Base-by-base conservation (phyloP, 2,113 vertebrate genomes). In the Antennarius striatus region DNA sequence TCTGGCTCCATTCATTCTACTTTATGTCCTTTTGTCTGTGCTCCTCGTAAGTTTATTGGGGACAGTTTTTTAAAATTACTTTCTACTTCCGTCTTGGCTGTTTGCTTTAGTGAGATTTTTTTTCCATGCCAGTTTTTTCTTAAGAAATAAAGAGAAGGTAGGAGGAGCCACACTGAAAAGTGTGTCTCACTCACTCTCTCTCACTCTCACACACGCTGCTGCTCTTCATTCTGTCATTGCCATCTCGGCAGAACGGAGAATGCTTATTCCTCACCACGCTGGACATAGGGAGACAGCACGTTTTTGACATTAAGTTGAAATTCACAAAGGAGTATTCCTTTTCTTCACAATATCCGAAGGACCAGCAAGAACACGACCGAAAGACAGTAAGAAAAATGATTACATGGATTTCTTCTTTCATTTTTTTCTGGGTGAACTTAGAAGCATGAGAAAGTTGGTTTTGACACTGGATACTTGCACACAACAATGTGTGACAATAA, bases 191-290 rank as follows among this genome's bases (percentile, higher is more conserved):
- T 86, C 79, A 78, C 79, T 82, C 80, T 73, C 82, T 68, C 71
- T 62, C 88, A 65, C 81, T 58, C 88, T 63, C 83, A 42, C 71
- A 68, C 81, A 79, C 88, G 10, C 82, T 86, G 82, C 77, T 85
- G 86, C 89, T 86, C 89, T 91, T 91, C 87, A 87, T 90, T 90
- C 91, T 93, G 91, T 92, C 92, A 94, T 86, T 92, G 91, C 90
- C 81, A 86, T 90, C 80, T 83, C 84, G 86, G 86, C 86, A 79
- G 85, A 78, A 80, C 81, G 73, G 88, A 86, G 87, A 78, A 71
- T 88, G 86, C 87, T 91, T 84, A 90, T 86, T 92, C 62, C 86
- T 83, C 88, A 89, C 85, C 78, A 88, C 86, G 63, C 90, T 89
- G 82, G 73, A 66, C 77, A 64, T 57, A 80, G 73, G 56, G 80